Evolutionary conservation across 2,113 vertebrate genomes (phyloP).

Genomic region (Megaceryle maxima): DNA sequence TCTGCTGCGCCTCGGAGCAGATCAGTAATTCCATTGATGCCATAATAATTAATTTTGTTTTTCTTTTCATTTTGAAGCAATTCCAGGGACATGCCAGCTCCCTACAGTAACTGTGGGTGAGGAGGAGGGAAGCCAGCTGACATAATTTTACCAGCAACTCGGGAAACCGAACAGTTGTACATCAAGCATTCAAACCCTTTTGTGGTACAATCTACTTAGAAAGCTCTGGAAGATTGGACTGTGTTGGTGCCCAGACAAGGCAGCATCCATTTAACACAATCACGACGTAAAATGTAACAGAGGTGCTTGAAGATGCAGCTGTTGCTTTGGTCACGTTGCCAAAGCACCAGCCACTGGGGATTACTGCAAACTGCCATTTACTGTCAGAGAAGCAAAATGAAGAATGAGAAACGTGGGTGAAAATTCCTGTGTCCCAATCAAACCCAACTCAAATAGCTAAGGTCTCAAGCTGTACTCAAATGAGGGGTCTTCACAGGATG

Average conservation of each 20-base stretch:
- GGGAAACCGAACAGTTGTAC: background rate
- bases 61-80: background rate
- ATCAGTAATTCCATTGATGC: background rate
- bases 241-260: background rate
- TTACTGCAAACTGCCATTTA: background rate
- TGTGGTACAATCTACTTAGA: background rate
- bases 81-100: background rate
- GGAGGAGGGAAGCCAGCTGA: background rate
- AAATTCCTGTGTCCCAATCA: background rate
- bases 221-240: background rate
- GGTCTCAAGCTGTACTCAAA: constrained; percentile 3
- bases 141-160: background rate
- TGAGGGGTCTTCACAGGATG: background rate
- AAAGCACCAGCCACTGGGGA: background rate
- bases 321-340: background rate
- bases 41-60: background rate
- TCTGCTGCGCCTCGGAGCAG: rapidly evolving
- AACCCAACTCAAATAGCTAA: background rate
- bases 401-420: background rate
- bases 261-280: background rate
- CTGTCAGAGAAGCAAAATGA: background rate
- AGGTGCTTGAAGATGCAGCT: background rate
- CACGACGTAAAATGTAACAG: background rate
- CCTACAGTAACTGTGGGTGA: background rate
- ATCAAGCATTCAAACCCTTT: background rate